Evolutionary conservation across 2,797 vertebrate genomes (phyloP), one percentile per base, ranked within the genome.

Genomic region (Florisuga fusca): DNA sequence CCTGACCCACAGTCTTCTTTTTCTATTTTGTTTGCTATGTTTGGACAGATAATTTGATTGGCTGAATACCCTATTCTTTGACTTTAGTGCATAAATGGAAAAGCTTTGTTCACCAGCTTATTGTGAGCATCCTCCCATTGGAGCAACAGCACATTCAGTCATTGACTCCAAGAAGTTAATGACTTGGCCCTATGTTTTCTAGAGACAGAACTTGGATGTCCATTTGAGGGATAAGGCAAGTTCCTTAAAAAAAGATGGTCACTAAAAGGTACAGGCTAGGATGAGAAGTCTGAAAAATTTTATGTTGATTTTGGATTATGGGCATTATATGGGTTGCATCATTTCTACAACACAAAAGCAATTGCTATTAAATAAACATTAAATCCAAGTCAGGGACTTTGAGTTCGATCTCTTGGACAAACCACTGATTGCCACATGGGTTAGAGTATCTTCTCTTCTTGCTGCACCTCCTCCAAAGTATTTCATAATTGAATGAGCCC

Each of bases 41-140:
- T 89, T 95, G 76, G 89, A 72, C 74, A 93, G 76, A 69, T 94
- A 96, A 93, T 92, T 88, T 86, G n/a, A 88, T 81, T 36, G 84
- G 68, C 80, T 82, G 86, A 95, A 85, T 72, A 78, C 16, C 10
- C 67, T 72, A 5, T 84, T 92, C 83, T 93, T 84, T 73, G 76
- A 31, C 33, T 88, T 67, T 2, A 69, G 19, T 27, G 43, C 31
- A 75, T 84, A 82, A 91, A 78, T 59, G 33, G 19, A 67, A 73
- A 79, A 83, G 88, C 90, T 94, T 87, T 92, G 53, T 74, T 85
- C 31, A 45, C 15, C 9, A 71, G 80, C 41, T 74, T 61, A 77
- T 71, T 90, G 80, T 90, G 55, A 91, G 17, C 45, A n/a, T 76
- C 4, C 2, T 31, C 76, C 27, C 58, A 64, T 58, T 13, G 26